phyloP scores from a whole-genome alignment of 1,140 invertebrate genomes.

The Periplaneta americana region DNA sequence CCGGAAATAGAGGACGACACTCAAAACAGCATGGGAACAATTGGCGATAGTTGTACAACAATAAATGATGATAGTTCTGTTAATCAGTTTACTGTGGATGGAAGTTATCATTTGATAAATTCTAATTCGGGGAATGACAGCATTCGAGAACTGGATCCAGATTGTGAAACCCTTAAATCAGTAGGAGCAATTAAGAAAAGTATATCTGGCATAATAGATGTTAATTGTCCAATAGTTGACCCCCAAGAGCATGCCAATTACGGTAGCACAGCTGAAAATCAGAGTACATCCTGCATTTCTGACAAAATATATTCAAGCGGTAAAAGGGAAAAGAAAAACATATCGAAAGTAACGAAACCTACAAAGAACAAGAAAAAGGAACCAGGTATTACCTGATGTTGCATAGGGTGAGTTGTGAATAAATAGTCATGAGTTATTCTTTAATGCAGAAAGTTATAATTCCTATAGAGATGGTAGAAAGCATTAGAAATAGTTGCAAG shows the following conservation, averaged over 20 bases:
- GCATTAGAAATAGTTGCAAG: background rate
- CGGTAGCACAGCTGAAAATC: background rate
- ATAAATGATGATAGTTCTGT: background rate
- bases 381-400: constrained; percentile 10
- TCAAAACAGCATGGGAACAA: background rate
- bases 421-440: constrained; percentile 5
- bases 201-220: background rate
- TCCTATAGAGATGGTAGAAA: background rate
- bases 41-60: background rate
- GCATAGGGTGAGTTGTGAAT: constrained; percentile 16
- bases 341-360: background rate
- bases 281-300: background rate
- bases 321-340: too few species aligned
- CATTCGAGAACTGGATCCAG: background rate
- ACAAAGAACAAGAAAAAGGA: background rate
- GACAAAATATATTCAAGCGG: background rate
- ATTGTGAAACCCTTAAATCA: background rate
- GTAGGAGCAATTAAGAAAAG: background rate
- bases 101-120: background rate
- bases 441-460: background rate
- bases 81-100: background rate
- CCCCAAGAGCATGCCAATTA: background rate
- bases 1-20: background rate
- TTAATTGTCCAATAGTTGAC: background rate
- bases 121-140: background rate